Evolutionary conservation across 2,888 invertebrate genomes (phyloP), one percentile per base, ranked within the genome.

Genomic region (Conops quadrifasciatus): DNA sequence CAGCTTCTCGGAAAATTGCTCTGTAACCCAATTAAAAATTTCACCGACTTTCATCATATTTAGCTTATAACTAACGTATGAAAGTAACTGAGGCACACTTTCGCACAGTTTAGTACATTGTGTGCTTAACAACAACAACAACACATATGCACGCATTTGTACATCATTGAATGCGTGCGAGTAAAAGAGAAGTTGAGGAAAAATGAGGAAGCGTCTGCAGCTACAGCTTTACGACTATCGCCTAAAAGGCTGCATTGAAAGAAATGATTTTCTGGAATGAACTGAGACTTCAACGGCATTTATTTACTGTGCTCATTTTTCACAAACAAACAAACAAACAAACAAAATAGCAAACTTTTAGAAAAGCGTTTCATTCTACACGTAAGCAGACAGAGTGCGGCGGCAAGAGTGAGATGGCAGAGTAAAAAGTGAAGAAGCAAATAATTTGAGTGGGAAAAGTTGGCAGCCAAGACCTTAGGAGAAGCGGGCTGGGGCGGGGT

Each of bases 1-100:
- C 45, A 5, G 5, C 45, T 43, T 43, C 9, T 43, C 45, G 49
- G 49, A 30, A 59, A 59, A 59, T 59, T 59, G 21, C 59, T 59
- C n/a, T 28, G 59, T 24, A 59, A 59, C 59, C 59, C 59, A 59
- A 59, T 59, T 59, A 28, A 59, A 49, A 59, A 59, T 28, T 59
- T 59, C 16, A 28, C 59, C 59, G 59, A 30, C 59, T 59, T 59
- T 59, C 30, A 59, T 28, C 59, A 15, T 59, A 36, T 36, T 36
- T 36, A 9, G 36, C 36, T 36, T 36, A n/a, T n/a, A n/a, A n/a
- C 36, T 36, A 36, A 36, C 4, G 36, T 9, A 9, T 36, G 9
- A 36, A 9, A 36, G 26, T 28, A 28, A 11, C 13, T 59, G 26
- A 26, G 13, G 59, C 59, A 30, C 9, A 26, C n/a, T 56, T 19